phyloP scores from a whole-genome alignment of 2,113 vertebrate genomes.

The Galemys pyrenaicus region DNA sequence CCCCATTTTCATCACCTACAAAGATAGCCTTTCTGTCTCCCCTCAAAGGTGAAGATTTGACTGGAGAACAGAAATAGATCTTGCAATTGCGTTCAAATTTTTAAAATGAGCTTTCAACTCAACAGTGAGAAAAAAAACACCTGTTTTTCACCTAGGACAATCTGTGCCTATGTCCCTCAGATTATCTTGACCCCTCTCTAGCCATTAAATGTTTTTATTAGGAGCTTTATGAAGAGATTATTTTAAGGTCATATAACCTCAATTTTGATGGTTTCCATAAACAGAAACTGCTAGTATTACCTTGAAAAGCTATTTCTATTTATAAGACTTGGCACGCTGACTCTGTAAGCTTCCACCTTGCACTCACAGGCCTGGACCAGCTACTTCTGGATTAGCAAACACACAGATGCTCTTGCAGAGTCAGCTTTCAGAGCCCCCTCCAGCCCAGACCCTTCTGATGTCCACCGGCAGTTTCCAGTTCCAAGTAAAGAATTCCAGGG shows the following conservation, averaged over 20 bases:
- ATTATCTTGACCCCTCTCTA: slow-evolving; percentile 12
- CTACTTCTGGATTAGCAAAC: neutral
- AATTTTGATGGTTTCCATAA: slow-evolving; percentile 39
- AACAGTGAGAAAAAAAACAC: neutral
- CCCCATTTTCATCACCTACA: neutral
- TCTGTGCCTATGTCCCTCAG: neutral
- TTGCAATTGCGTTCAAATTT: neutral
- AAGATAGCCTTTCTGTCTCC: neutral
- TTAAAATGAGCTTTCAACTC: slow-evolving; percentile 40
- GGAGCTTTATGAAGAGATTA: slow-evolving; percentile 45
- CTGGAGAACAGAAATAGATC: neutral
- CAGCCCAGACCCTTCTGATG: neutral
- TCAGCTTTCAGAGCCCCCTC: no score
- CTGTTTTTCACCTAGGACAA: neutral
- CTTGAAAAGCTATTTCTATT: neutral
- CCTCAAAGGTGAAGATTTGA: neutral
- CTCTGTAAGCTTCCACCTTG: neutral
- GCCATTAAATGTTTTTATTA: slow-evolving; percentile 55
- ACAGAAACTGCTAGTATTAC: slow-evolving; percentile 13
- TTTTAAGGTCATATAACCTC: slow-evolving; percentile 40
- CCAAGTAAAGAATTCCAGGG: neutral
- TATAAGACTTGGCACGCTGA: neutral
- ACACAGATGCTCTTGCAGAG: neutral
- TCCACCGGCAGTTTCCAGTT: neutral
- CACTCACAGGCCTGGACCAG: neutral